Base-by-base conservation (phyloP, 2,888 invertebrate species). In the Drosophila mercatorum region DNA sequence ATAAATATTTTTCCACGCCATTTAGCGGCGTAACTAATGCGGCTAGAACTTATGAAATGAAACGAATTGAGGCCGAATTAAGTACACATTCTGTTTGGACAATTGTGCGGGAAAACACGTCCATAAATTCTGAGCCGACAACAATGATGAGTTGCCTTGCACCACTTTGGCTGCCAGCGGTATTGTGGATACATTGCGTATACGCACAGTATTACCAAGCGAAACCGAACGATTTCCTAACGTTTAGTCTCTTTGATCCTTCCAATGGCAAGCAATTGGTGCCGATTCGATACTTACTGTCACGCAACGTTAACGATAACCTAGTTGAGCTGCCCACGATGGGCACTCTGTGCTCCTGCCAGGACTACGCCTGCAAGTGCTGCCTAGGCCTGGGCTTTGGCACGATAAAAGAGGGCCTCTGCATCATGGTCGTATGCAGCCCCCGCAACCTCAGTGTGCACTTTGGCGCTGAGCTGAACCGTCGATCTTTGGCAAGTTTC, bases 1-100 rank as follows among this genome's bases (percentile, higher is more conserved):
- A 80, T 85, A 72, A 59, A 62, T 63, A 78, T 40, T 87, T 89
- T 86, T 89, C 89, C 89, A 80, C 75, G 53, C 72, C 82, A 86
- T 85, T 85, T 80, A 81, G 40, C 51, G 12, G 68, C 53, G 43
- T 22, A 46, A 53, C 49, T 56, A 59, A 75, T 64, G 55, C 51
- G 63, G 47, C 41, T 68, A 81, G 63, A 72, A 65, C 66, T 31
- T 26, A n/a, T n/a, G 28, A 44, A 58, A 40, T 47, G 53, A 43
- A 44, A 55, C 56, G 57, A 46, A 67, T 55, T 52, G 68, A 51
- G 59, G 77, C 62, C 68, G 68, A 70, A 59, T 44, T 47, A 55
- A 68, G 59, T 62, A 68, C 53, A 55, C 82, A 89, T 52, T 79
- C 71, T 85, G 67, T 87, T 89, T 89, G 64, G 52, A 84, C 86